Conservation (phyloP, 2,113 vertebrate species). For the Martes martes region DNA sequence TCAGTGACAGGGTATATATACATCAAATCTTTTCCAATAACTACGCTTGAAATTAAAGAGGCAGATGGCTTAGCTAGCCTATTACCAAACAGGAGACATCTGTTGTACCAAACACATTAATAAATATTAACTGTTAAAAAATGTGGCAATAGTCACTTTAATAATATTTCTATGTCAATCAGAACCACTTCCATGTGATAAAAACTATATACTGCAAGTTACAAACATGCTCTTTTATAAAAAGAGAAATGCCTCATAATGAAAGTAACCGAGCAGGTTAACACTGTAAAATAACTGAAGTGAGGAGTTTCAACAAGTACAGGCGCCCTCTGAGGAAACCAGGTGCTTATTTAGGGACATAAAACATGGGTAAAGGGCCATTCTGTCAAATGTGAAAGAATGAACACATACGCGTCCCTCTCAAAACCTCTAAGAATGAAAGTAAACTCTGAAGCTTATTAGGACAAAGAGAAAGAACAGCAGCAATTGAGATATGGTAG, state of each 20-base stretch:
- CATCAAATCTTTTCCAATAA: slow-evolving; percentile 64
- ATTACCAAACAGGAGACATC: slow-evolving; percentile 70
- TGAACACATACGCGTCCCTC: not conserved
- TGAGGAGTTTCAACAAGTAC: not conserved
- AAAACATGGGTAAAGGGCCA: not conserved
- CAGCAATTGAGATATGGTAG: not conserved
- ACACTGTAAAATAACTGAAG: not conserved
- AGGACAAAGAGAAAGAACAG: not conserved
- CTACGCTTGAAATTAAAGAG: slow-evolving; percentile 61
- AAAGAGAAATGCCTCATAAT: not conserved
- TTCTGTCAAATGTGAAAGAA: not conserved
- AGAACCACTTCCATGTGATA: not conserved
- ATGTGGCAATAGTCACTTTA: not conserved
- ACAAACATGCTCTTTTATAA: not conserved
- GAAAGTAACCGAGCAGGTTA: not conserved
- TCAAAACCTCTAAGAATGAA: not conserved
- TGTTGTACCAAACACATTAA: not conserved
- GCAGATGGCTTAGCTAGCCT: slow-evolving; percentile 71
- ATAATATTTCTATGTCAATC: not conserved
- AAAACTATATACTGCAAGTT: not conserved
- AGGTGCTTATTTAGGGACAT: not conserved
- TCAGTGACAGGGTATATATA: slow-evolving; percentile 39
- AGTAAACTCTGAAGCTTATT: not conserved
- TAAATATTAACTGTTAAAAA: slow-evolving; percentile 28
- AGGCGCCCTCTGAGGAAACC: not conserved